phyloP scores from a whole-genome alignment of 2,888 invertebrate genomes.

The Phalera bucephala region DNA sequence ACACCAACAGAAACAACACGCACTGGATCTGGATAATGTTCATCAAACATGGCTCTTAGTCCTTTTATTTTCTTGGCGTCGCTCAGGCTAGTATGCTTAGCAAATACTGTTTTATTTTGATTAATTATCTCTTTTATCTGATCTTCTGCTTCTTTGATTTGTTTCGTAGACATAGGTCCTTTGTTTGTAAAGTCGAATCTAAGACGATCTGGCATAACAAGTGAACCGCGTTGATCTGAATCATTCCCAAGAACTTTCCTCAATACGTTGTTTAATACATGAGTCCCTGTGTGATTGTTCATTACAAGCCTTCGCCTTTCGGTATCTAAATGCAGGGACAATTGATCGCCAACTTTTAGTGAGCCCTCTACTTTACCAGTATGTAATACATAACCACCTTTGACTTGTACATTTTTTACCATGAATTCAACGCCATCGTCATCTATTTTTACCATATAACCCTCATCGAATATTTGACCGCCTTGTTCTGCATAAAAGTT shows the following conservation, averaged over 20 bases:
- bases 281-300: slow-evolving; percentile 99
- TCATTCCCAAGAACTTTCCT: slow-evolving; percentile 94
- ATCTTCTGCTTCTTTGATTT: slow-evolving; percentile 94
- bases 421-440: slow-evolving; percentile 96
- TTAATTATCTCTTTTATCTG: slow-evolving; percentile 89
- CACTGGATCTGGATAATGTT: slow-evolving; percentile 98
- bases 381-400: slow-evolving; percentile 98
- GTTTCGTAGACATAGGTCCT: slow-evolving; percentile 93
- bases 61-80: slow-evolving; percentile 96
- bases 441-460: slow-evolving; percentile 91
- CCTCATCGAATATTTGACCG: slow-evolving; percentile 98
- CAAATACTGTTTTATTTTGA: slow-evolving; percentile 91
- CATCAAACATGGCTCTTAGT: slow-evolving; percentile 98
- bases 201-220: slow-evolving; percentile 98
- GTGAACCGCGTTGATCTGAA: slow-evolving; percentile 97
- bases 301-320: slow-evolving; percentile 95
- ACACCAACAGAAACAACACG: slow-evolving; percentile 96
- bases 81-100: slow-evolving; percentile 91
- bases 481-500: slow-evolving; percentile 99
- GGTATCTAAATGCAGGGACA: slow-evolving; percentile 92
- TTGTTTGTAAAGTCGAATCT: slow-evolving; percentile 99
- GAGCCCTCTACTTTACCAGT: slow-evolving; percentile 94
- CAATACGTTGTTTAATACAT: slow-evolving; percentile 97
- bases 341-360: slow-evolving; percentile 92
- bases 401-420: slow-evolving; percentile 96